phyloP scores from a whole-genome alignment of 23 tunicate genomes.

The Phallusia fumigata region DNA sequence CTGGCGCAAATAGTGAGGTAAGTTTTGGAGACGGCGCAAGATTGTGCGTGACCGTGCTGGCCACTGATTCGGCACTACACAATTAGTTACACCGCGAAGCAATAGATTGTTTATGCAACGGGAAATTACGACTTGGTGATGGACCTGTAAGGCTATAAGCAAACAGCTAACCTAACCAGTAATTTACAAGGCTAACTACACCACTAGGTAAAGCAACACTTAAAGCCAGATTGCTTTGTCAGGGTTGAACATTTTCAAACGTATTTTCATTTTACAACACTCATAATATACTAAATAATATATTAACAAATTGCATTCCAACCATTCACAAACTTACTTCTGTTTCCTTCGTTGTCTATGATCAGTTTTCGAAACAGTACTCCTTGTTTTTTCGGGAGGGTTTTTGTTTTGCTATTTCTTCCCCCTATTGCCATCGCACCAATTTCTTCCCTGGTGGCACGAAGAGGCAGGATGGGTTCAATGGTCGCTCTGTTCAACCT shows the following conservation, averaged over 20 bases:
- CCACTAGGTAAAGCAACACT: background rate
- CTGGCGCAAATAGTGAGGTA: background rate
- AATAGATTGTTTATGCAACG: background rate
- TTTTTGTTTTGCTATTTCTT: slow-evolving; percentile 52
- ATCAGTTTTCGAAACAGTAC: slow-evolving; percentile 58
- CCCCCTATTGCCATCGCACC: slow-evolving; percentile 26
- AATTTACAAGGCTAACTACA: background rate
- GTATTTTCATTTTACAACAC: no score
- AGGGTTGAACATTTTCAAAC: no score
- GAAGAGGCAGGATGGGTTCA: background rate
- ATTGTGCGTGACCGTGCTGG: no score
- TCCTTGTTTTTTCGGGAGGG: slow-evolving; percentile 59
- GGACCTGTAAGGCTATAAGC: background rate
- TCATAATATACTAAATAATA: no score
- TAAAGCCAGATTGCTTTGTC: no score
- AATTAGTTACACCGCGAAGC: background rate
- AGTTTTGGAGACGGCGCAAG: no score
- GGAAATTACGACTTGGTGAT: background rate
- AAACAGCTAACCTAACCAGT: background rate
- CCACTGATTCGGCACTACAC: no score
- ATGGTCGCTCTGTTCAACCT: background rate
- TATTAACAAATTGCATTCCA: no score
- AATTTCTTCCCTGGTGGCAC: background rate
- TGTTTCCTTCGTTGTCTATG: slow-evolving; percentile 66
- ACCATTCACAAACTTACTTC: slow-evolving; percentile 71